Evolutionary conservation across 1,140 invertebrate genomes (phyloP).

Genomic region (Drosophila quadrilineata): DNA sequence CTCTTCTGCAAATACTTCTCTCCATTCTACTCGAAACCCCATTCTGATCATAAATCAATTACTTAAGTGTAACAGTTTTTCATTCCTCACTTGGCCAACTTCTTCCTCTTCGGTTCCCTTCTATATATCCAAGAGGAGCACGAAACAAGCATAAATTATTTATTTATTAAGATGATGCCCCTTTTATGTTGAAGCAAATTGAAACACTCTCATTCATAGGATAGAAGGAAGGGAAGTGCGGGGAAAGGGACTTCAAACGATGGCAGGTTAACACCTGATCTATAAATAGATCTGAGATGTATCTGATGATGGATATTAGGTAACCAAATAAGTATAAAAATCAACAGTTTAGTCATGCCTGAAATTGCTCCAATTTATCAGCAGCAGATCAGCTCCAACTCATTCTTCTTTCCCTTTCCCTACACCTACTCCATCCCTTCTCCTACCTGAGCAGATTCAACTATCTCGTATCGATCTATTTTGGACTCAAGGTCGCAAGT

Average conservation of each 20-base stretch:
- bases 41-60: constrained; percentile 68
- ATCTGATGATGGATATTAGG: no score
- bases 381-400: no score
- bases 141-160: constrained; percentile 62
- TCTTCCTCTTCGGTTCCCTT: background rate
- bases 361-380: constrained; percentile 26
- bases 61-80: constrained; percentile 60
- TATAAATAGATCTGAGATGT: background rate
- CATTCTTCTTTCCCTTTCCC: no score
- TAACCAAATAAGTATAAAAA: no score
- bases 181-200: constrained; percentile 65
- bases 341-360: background rate
- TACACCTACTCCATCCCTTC: background rate
- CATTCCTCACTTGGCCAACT: background rate
- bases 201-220: constrained; percentile 28
- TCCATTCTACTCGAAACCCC: no score
- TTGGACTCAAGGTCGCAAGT: constrained; percentile 51
- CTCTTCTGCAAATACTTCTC: constrained; percentile 44
- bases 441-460: no score
- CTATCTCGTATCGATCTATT: constrained; percentile 3
- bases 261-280: constrained; percentile 24
- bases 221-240: constrained; percentile 31
- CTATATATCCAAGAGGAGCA: constrained; percentile 38
- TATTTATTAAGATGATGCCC: constrained; percentile 40
- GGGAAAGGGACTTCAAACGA: constrained; percentile 43